phyloP scores from a whole-genome alignment of 2,113 vertebrate species.

The Siniperca knerii region DNA sequence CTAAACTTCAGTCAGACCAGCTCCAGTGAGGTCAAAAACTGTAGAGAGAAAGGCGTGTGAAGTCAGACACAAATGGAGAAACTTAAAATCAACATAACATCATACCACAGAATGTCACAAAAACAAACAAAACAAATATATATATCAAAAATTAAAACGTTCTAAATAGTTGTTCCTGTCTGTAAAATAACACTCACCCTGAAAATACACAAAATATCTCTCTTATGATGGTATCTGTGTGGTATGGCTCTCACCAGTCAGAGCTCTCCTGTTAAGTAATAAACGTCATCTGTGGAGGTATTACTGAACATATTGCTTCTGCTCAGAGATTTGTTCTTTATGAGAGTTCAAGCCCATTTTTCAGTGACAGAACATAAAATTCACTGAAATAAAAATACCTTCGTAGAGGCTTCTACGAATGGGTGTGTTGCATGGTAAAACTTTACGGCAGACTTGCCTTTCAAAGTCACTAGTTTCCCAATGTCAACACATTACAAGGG shows the following conservation, averaged over 20 bases:
- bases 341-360: conserved; percentile 1
- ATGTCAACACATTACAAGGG: conserved; percentile 21
- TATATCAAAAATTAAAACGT: background rate
- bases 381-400: conserved; percentile 8
- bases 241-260: background rate
- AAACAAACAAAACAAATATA: background rate
- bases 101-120: background rate
- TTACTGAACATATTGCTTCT: rapidly evolving
- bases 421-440: conserved; percentile 30
- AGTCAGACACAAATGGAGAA: background rate
- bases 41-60: conserved; percentile 14
- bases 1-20: conserved; percentile 32
- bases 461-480: conserved; percentile 37
- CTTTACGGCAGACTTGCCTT: conserved; percentile 32
- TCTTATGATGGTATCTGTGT: background rate
- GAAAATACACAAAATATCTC: background rate
- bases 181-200: background rate
- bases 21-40: conserved; percentile 49
- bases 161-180: background rate
- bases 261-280: background rate
- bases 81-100: background rate
- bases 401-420: background rate
- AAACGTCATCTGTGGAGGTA: background rate
- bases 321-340: conserved; percentile 2
- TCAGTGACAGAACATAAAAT: conserved; percentile 11